Evolutionary conservation across 2,113 vertebrate genomes (phyloP).

Genomic region (Entosphenus tridentatus): DNA sequence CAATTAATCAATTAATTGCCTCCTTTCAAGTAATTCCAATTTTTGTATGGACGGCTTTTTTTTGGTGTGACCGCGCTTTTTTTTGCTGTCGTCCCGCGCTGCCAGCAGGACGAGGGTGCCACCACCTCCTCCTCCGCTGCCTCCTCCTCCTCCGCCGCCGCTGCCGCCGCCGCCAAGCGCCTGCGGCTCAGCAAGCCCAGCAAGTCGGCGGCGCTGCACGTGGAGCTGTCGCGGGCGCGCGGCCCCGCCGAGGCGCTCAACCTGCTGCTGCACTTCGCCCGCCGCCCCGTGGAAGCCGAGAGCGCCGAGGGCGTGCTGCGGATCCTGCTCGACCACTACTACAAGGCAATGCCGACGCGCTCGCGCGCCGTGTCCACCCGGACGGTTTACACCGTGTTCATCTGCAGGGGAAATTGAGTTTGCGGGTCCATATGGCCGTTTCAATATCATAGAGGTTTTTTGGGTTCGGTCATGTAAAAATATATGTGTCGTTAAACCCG

Average conservation of each 20-base stretch:
- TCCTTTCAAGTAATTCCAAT: too few species aligned
- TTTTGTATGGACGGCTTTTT: too few species aligned
- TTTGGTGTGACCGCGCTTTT: conserved; percentile 2
- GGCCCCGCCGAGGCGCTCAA: conserved; percentile 68
- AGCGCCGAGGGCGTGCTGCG: conserved; percentile 74
- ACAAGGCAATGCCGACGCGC: conserved; percentile 35
- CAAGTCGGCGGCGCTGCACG: conserved; percentile 70
- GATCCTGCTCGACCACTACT: conserved; percentile 83
- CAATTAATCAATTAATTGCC: too few species aligned
- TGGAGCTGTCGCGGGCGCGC: conserved; percentile 73
- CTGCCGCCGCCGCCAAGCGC: conserved; percentile 37
- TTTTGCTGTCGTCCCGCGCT: conserved; percentile 18
- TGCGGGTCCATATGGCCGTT: too few species aligned
- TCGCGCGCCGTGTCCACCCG: too few species aligned
- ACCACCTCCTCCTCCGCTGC: too few species aligned
- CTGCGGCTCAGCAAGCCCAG: conserved; percentile 78
- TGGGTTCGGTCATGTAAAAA: too few species aligned
- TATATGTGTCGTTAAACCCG: too few species aligned
- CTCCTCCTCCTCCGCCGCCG: too few species aligned
- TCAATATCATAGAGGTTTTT: too few species aligned
- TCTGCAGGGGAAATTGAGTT: too few species aligned
- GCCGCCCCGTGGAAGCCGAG: conserved; percentile 69
- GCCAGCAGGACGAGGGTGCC: conserved; percentile 42
- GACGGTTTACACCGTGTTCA: too few species aligned
- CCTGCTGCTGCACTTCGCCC: conserved; percentile 68